Percentiles rank a stretch among this genome's conserved stretches.
phyloP scores from a whole-genome alignment of 2,888 invertebrate species.

The Mactromeris polynyma region DNA sequence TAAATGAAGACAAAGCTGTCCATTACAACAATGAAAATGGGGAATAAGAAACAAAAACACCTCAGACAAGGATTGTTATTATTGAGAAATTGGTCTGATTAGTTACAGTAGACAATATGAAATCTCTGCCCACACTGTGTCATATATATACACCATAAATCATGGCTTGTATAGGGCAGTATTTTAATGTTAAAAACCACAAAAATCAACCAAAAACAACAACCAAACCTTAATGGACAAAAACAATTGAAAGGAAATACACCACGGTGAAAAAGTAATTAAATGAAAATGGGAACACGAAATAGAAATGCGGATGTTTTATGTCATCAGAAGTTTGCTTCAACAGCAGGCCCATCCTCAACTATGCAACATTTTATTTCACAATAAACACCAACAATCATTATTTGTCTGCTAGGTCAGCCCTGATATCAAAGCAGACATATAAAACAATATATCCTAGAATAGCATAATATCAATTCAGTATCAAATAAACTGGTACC shows the following conservation, averaged over 20 bases:
- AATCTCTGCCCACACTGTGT: background rate
- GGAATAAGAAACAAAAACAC: background rate
- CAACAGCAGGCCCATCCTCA: background rate
- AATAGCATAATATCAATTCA: no score
- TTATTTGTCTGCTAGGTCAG: background rate
- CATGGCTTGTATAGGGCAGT: background rate
- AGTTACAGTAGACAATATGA: background rate
- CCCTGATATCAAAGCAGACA: background rate
- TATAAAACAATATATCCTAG: background rate
- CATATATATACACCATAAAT: background rate
- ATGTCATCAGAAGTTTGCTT: background rate
- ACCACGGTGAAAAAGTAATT: background rate
- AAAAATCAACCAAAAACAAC: background rate
- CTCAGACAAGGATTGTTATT: background rate
- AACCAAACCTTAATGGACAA: constrained; percentile 4
- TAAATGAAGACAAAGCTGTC: no score
- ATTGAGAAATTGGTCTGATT: background rate
- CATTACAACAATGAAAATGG: background rate
- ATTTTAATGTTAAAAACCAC: background rate
- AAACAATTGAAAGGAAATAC: background rate
- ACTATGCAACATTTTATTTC: background rate
- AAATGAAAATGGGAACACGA: background rate
- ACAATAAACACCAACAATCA: background rate
- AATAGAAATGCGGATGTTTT: background rate
- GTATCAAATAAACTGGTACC: background rate